These are phyloP conservation scores for Caranx ignobilis DNA, from an alignment of 2,113 vertebrate species.

Conservation along the genomic window DNA sequence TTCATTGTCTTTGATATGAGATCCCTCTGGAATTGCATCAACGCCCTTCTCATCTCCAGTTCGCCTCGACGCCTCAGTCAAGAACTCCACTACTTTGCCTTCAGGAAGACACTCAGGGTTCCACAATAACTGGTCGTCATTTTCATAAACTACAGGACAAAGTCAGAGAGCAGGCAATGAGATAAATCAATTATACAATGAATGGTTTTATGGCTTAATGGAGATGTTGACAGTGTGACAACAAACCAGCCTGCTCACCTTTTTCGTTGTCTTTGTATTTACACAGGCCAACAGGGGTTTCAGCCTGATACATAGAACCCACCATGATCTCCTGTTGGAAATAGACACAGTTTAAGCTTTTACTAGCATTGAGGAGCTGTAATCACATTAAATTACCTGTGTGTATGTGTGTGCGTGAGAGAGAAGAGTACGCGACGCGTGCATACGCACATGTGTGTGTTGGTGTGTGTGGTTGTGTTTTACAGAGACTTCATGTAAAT, in stretches of 20 bases:
- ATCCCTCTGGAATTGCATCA: constrained; percentile 95
- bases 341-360: constrained; percentile 17
- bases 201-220: background rate
- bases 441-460: too few species aligned
- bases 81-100: constrained; percentile 93
- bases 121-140: constrained; percentile 98
- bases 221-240: background rate
- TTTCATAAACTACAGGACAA: constrained; percentile 90
- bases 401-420: too few species aligned
- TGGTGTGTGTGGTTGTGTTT: too few species aligned
- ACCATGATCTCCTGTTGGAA: constrained; percentile 96
- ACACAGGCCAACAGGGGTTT: constrained; percentile 92
- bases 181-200: background rate
- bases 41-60: constrained; percentile 93
- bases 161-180: background rate
- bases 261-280: constrained; percentile 96
- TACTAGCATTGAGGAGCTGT: background rate
- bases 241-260: constrained; percentile 81
- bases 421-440: too few species aligned
- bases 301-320: constrained; percentile 98
- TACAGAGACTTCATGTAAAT: too few species aligned
- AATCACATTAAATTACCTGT: too few species aligned
- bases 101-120: constrained; percentile 93
- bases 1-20: constrained; percentile 97
- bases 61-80: constrained; percentile 91